Conservation (phyloP, 1,140 invertebrate genomes). For the Drosophila truncata region DNA sequence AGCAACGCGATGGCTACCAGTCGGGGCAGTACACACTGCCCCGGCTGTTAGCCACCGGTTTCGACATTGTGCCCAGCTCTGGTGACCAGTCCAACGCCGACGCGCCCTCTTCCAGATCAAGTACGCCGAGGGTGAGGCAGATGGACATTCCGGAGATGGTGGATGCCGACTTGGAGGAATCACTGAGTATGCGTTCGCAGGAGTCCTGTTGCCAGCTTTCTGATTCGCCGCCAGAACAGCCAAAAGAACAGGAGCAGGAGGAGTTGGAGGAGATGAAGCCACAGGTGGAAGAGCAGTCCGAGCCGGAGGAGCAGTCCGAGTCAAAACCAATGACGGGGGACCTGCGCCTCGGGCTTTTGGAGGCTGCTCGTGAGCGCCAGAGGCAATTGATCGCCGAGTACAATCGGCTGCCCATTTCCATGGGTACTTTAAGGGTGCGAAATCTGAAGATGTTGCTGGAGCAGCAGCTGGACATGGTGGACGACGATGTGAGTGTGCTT, state of each 20-base stretch:
- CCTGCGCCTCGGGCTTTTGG: conserved; percentile 32
- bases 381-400: conserved; percentile 55
- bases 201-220: neutral
- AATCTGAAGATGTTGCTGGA: conserved; percentile 59
- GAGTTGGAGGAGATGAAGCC: conserved; percentile 4
- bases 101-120: neutral
- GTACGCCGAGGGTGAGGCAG: conserved; percentile 28
- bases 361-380: conserved; percentile 31
- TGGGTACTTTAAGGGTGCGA: conserved; percentile 62
- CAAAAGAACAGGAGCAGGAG: neutral
- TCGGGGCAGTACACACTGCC: conserved; percentile 34
- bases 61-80: conserved; percentile 22
- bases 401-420: conserved; percentile 61
- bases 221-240: neutral
- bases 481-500: conserved; percentile 47
- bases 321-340: conserved; percentile 31
- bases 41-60: conserved; percentile 16
- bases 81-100: neutral
- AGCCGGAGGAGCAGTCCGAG: conserved; percentile 1
- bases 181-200: conserved; percentile 11
- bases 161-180: conserved; percentile 52
- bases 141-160: conserved; percentile 61
- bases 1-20: conserved; percentile 43
- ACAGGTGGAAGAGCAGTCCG: neutral
- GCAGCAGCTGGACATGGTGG: conserved; percentile 57